phyloP scores from a whole-genome alignment of 2,888 invertebrate species.

The Pollenia labialis region DNA sequence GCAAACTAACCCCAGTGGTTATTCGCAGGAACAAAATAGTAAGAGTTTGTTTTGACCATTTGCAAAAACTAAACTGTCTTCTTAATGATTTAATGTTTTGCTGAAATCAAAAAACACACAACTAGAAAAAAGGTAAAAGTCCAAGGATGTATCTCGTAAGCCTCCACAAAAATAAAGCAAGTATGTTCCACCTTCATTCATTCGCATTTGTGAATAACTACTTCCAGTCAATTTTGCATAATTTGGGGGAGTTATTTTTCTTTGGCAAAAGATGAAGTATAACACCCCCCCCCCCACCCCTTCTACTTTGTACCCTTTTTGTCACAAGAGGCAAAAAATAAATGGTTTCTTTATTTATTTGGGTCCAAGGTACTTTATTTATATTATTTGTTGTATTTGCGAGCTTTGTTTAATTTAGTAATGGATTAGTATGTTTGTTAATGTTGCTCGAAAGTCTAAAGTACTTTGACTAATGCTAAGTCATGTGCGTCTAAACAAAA shows the following conservation, averaged over 20 bases:
- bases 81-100: conserved; percentile 71
- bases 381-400: conserved; percentile 75
- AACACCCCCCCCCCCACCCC: too few species aligned
- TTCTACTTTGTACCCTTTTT: conserved; percentile 27
- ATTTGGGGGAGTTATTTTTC: conserved; percentile 40
- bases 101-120: conserved; percentile 61
- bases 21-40: conserved; percentile 17
- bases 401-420: conserved; percentile 82
- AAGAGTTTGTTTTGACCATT: conserved; percentile 55
- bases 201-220: conserved; percentile 22
- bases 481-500: conserved; percentile 76
- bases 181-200: neutral
- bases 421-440: conserved; percentile 79
- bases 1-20: conserved; percentile 46
- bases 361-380: conserved; percentile 73
- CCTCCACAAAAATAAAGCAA: neutral
- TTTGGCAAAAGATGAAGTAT: conserved; percentile 30
- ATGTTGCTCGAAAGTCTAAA: conserved; percentile 15
- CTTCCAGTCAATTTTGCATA: conserved; percentile 44
- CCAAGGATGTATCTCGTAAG: neutral
- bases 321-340: neutral
- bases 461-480: conserved; percentile 77
- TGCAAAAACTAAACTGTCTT: conserved; percentile 67
- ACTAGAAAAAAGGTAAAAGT: conserved; percentile 61
- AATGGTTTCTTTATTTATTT: conserved; percentile 77